A percentile compares a stretch with the other conserved stretches of the same genome.
Conservation (phyloP, 2,113 vertebrate species). For the Megaptera novaeangliae region DNA sequence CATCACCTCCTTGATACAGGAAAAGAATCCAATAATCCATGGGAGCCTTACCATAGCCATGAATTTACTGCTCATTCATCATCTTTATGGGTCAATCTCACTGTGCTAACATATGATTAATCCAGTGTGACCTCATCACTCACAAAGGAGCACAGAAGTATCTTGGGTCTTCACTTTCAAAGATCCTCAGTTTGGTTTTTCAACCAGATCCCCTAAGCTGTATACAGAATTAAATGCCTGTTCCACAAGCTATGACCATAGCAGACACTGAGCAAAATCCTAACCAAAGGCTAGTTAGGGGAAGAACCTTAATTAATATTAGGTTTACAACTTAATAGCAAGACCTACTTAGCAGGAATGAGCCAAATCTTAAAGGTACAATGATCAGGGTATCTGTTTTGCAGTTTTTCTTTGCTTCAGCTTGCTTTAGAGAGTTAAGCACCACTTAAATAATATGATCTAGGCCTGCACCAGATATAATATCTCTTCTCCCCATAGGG, state of each 20-base stretch:
- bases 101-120: background rate
- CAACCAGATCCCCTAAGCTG: background rate
- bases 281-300: background rate
- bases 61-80: background rate
- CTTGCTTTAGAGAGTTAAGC: slow-evolving; percentile 18
- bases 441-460: slow-evolving; percentile 18
- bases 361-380: background rate
- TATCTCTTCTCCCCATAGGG: background rate
- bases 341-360: background rate
- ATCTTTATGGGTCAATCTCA: background rate
- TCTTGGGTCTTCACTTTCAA: background rate
- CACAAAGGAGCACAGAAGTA: background rate
- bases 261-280: background rate
- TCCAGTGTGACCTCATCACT: background rate
- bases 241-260: background rate
- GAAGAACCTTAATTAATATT: background rate
- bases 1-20: background rate
- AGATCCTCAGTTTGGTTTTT: background rate
- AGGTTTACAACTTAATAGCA: slow-evolving; percentile 1
- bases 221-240: background rate
- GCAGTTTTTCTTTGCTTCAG: background rate
- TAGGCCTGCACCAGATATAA: background rate
- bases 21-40: background rate
- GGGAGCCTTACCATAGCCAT: background rate
- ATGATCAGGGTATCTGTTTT: background rate